phyloP scores from a whole-genome alignment of 2,113 vertebrate species.

The Fulmarus glacialis region DNA sequence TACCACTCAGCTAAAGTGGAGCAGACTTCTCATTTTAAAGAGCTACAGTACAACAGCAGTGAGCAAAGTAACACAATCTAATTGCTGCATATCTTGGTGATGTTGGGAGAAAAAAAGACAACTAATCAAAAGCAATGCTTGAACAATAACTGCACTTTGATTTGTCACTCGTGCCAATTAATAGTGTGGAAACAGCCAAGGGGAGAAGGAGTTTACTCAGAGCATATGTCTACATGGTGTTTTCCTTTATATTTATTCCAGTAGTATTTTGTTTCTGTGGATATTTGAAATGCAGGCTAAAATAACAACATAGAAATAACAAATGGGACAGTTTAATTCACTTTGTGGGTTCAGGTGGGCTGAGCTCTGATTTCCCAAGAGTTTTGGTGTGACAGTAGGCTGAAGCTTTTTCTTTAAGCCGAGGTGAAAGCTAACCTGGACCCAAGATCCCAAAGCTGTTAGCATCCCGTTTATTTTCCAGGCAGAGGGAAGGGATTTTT shows the following conservation, averaged over 20 bases:
- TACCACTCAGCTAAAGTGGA: not conserved
- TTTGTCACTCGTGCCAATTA: not conserved
- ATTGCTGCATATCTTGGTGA: not conserved
- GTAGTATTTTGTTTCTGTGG: not conserved
- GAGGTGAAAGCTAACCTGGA: not conserved
- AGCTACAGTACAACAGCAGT: not conserved
- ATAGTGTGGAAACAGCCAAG: not conserved
- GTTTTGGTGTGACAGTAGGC: not conserved
- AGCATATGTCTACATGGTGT: not conserved
- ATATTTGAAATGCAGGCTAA: not conserved
- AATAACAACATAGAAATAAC: not conserved
- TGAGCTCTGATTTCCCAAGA: not conserved
- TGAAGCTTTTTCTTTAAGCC: not conserved
- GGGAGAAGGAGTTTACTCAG: not conserved
- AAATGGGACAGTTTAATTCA: not conserved
- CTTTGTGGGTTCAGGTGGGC: not conserved
- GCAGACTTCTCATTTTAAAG: not conserved
- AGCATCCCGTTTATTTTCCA: not conserved
- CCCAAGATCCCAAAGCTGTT: not conserved
- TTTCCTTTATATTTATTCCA: not conserved
- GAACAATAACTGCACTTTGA: not conserved
- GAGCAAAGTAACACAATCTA: not conserved
- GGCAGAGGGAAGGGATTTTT: not conserved
- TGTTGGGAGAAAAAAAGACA: not conserved
- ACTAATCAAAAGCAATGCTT: not conserved